Evolutionary conservation across 2,888 invertebrate species (phyloP).

Genomic region (Rotaria sp.): DNA sequence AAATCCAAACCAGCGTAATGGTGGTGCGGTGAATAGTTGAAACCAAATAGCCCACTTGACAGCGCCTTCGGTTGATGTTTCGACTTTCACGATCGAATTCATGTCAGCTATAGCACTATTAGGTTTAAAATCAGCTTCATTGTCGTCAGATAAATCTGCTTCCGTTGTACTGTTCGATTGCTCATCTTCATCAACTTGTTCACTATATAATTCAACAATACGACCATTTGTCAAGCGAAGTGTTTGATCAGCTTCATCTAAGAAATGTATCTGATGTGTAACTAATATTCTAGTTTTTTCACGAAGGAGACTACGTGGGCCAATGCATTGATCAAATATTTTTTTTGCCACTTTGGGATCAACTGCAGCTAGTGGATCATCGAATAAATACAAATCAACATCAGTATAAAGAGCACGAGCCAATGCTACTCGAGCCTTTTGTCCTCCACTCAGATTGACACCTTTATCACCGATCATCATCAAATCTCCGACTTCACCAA

Average conservation of each 20-base stretch:
- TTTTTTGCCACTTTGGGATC: too few relatives aligned
- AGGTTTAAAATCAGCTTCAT: background rate
- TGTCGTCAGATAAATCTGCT: background rate
- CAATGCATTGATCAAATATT: constrained; percentile 55
- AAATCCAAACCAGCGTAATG: background rate
- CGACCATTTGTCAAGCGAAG: background rate
- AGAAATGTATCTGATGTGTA: background rate
- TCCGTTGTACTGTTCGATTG: background rate
- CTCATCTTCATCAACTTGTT: background rate
- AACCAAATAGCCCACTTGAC: background rate
- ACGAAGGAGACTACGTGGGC: constrained; percentile 50
- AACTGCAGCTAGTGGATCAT: too few relatives aligned
- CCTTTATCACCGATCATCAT: constrained; percentile 62
- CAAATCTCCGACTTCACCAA: constrained; percentile 59
- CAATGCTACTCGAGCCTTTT: constrained; percentile 56
- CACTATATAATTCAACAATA: background rate
- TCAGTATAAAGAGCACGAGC: constrained; percentile 56
- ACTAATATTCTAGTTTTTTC: constrained; percentile 38
- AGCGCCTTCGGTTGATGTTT: background rate
- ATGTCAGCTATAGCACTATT: background rate
- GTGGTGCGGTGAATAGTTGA: background rate
- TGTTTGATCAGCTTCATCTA: background rate
- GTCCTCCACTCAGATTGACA: constrained; percentile 56
- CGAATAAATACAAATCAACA: too few relatives aligned
- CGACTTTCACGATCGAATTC: background rate